Conservation (phyloP, 2,797 vertebrate species). For the Pseudocheirus occidentalis region DNA sequence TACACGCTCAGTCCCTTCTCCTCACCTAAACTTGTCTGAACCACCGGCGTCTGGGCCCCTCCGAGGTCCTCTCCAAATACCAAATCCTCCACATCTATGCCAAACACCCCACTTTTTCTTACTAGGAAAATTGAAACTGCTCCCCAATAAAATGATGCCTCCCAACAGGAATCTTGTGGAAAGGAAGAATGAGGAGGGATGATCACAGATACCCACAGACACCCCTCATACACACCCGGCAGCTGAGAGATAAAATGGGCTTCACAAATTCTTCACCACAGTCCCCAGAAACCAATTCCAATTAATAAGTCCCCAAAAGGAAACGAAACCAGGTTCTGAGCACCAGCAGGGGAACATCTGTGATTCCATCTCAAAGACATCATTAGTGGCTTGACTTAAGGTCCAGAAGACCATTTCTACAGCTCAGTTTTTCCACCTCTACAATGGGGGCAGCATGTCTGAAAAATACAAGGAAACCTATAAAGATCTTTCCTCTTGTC, state of each 20-base stretch:
- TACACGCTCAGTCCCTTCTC: background rate
- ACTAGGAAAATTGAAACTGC: slow-evolving; percentile 11
- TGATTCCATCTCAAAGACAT: background rate
- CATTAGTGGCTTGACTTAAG: background rate
- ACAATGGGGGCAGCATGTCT: background rate
- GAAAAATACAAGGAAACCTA: background rate
- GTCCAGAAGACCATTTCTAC: background rate
- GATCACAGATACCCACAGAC: slow-evolving; percentile 55
- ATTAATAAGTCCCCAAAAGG: background rate
- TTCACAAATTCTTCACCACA: background rate
- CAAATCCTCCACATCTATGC: background rate
- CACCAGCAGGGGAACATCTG: background rate
- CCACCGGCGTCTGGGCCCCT: background rate
- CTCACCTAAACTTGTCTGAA: background rate
- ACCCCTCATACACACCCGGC: slow-evolving; percentile 52
- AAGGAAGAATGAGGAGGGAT: background rate
- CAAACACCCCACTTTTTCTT: background rate
- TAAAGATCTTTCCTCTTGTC: background rate
- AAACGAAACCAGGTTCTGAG: background rate
- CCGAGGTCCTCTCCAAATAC: background rate
- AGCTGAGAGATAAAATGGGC: slow-evolving; percentile 2
- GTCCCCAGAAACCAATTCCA: background rate
- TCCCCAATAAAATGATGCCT: background rate
- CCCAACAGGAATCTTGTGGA: background rate
- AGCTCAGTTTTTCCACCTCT: background rate